These are phyloP conservation scores for Scaptomyza montana DNA, from an alignment of 1,140 invertebrate genomes.

Conservation along the genomic window DNA sequence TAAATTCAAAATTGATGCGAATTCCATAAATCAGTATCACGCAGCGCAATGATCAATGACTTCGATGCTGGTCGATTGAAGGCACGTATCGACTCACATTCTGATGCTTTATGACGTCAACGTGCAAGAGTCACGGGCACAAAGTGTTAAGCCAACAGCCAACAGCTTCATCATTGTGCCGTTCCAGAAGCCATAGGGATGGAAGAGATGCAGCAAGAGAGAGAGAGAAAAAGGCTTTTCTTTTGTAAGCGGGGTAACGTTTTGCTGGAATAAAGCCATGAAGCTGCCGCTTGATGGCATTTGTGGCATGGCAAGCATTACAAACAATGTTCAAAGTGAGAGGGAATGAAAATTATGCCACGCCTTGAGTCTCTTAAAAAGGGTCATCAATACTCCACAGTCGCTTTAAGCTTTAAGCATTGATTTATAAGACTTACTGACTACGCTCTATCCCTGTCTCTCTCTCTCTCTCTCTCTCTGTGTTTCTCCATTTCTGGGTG, in stretches of 20 bases:
- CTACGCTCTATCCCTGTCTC: too few relatives aligned
- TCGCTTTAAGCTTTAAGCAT: conserved; percentile 72
- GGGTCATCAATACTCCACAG: conserved; percentile 40
- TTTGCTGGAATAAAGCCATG: conserved; percentile 42
- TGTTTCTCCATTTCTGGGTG: neutral
- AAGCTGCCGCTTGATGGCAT: conserved; percentile 45
- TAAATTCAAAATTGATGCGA: conserved; percentile 60
- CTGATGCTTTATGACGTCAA: conserved; percentile 59
- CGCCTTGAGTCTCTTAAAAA: conserved; percentile 7
- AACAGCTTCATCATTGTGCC: conserved; percentile 68
- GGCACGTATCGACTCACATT: conserved; percentile 63
- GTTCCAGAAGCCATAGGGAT: neutral
- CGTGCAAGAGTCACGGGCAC: conserved; percentile 51
- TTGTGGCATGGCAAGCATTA: conserved; percentile 59
- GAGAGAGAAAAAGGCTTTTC: neutral
- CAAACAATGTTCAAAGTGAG: conserved; percentile 58
- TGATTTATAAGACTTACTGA: conserved; percentile 65
- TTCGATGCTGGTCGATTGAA: conserved; percentile 63
- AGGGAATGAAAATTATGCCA: conserved; percentile 37
- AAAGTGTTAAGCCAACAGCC: conserved; percentile 63
- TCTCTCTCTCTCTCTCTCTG: too few relatives aligned
- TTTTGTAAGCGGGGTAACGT: conserved; percentile 24
- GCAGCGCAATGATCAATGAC: conserved; percentile 74
- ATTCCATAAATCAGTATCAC: conserved; percentile 78
- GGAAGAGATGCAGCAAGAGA: neutral